These are phyloP conservation scores for Natator depressus DNA, from an alignment of 2,113 vertebrate genomes.

Conservation along the genomic window DNA sequence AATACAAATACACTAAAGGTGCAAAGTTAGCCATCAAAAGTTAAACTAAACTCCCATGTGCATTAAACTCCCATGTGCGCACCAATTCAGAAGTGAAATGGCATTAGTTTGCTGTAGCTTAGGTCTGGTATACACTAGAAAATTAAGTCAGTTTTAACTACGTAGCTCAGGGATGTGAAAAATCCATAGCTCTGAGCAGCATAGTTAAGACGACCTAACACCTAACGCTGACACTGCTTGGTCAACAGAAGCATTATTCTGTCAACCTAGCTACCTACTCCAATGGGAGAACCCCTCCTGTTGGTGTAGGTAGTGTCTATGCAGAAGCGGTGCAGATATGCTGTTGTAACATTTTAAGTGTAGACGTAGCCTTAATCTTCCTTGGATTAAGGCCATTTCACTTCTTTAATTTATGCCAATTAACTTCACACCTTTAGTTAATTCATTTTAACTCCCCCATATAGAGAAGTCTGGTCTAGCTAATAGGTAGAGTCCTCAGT, in stretches of 20 bases:
- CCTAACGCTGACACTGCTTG: not conserved
- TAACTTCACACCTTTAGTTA: not conserved
- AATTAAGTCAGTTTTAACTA: not conserved
- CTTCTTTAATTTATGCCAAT: not conserved
- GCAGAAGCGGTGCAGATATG: not conserved
- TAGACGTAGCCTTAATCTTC: not conserved
- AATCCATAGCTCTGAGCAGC: not conserved
- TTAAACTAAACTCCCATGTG: accelerated
- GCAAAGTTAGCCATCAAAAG: not conserved
- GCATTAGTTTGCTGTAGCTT: not conserved
- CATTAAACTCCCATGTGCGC: not conserved
- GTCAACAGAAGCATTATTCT: not conserved
- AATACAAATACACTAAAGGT: not conserved
- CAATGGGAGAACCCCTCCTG: not conserved
- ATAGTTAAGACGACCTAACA: not conserved
- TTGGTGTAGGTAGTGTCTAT: not conserved
- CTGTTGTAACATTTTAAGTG: not conserved
- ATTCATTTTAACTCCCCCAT: not conserved
- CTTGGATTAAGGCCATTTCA: not conserved
- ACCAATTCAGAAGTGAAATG: not conserved
- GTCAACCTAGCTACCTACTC: not conserved
- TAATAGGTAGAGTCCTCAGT: not conserved
- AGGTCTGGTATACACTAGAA: not conserved
- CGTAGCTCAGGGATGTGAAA: not conserved
- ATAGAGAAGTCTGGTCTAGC: not conserved